Base-by-base conservation (phyloP, 2,113 vertebrate genomes). In the Cebus imitator region DNA sequence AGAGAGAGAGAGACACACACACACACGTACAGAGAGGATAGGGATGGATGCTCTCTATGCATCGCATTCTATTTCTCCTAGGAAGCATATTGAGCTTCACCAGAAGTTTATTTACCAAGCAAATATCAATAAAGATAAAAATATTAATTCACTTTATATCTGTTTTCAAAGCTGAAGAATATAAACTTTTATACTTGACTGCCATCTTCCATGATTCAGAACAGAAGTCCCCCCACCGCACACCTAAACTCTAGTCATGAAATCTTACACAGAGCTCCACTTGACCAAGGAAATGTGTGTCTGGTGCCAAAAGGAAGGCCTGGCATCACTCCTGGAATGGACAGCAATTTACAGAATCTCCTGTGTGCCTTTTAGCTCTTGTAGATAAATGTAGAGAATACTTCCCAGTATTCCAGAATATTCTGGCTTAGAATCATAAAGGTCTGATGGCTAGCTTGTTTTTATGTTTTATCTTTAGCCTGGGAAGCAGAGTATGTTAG, bases 151-250 rank as follows among this genome's bases (percentile, higher is more conserved):
- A 81, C 68, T 5, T n/a, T 32, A n/a, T 32, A 64, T 16, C 5
- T 75, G 8, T 50, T 10, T 58, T n/a, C n/a, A 83, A 94, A 91
- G 91, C 25, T 83, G 14, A 91, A 87, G 75, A 83, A 84, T 84
- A 20, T 52, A 1, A 70, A 86, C 80, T 5, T 30, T 86, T 48
- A 3, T 35, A 37, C 3, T 78, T 30, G 32, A 66, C 40, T 90
- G 52, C 3, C 40, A 73, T 50, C 11, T 80, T 66, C 48, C 86
- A 55, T 17, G 17, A 66, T 88, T 78, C 16, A 73, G 11, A n/a
- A 50, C 1, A n/a, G 25, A 45, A 55, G 3, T 70, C 16, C 5
- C n/a, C 50, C 23, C 1, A 17, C 1, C 4, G 37, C 64, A 23
- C 6, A 23, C 32, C 45, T 1, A 25, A 20, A 66, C 5, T 95